These are phyloP conservation scores for Drosophila baimaii DNA, from an alignment of 1,140 invertebrate genomes.

Conservation along the genomic window DNA sequence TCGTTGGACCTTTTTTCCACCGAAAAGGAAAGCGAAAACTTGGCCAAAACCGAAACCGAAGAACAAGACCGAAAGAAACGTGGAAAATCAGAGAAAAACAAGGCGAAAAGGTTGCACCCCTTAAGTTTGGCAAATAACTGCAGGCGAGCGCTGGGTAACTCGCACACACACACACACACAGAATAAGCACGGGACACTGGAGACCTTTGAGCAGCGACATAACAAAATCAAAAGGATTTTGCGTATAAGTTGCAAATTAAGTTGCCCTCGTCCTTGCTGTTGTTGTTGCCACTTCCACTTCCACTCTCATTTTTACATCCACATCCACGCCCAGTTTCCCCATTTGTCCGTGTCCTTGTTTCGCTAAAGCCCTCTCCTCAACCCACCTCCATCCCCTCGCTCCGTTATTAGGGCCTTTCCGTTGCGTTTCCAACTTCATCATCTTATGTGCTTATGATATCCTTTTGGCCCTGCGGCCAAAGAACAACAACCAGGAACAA, in stretches of 20 bases:
- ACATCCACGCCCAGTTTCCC: slow-evolving; percentile 26
- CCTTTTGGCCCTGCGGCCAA: slow-evolving; percentile 59
- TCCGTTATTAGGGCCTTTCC: slow-evolving; percentile 11
- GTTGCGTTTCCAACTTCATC: slow-evolving; percentile 41
- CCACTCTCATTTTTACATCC: slow-evolving; percentile 16
- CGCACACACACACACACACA: slow-evolving; percentile 53
- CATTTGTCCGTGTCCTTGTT: slow-evolving; percentile 52
- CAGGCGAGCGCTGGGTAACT: slow-evolving; percentile 61
- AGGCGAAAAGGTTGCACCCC: slow-evolving; percentile 67
- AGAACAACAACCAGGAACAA: slow-evolving; percentile 50
- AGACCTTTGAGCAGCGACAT: slow-evolving; percentile 57
- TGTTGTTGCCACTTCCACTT: neutral
- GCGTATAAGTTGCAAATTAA: slow-evolving; percentile 82
- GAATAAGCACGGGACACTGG: slow-evolving; percentile 24
- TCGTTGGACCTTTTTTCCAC: slow-evolving; percentile 60
- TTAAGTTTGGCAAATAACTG: slow-evolving; percentile 78
- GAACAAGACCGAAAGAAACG: slow-evolving; percentile 21
- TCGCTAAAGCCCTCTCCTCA: neutral
- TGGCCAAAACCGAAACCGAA: slow-evolving; percentile 38
- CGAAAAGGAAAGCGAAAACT: slow-evolving; percentile 41
- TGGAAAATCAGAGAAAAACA: slow-evolving; percentile 38
- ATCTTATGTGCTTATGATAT: slow-evolving; percentile 72
- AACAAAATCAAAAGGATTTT: slow-evolving; percentile 81
- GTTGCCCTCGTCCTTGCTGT: slow-evolving; percentile 50
- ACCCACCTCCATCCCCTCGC: neutral